These are phyloP conservation scores for Antheraea yamamai DNA, from an alignment of 2,888 invertebrate species.

Conservation along the genomic window DNA sequence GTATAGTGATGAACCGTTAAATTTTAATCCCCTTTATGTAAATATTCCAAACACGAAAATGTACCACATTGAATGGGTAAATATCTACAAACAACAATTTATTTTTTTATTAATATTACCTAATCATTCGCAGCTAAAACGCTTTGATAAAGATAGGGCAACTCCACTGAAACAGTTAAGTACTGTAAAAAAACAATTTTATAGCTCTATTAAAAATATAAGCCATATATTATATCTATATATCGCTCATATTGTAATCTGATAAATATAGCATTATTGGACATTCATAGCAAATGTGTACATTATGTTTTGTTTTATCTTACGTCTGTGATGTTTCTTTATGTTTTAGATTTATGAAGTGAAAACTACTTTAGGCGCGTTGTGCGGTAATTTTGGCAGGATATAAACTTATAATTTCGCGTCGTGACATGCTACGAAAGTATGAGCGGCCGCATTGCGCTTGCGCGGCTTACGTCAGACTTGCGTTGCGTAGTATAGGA, in stretches of 20 bases:
- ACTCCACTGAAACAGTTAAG: neutral
- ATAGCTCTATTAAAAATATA: neutral
- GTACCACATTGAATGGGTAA: neutral
- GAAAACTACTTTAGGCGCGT: no score
- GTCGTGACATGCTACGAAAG: no score
- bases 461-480: no score
- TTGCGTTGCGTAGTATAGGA: no score
- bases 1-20: neutral
- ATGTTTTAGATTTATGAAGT: no score
- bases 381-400: no score
- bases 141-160: neutral
- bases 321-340: no score
- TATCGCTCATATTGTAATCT: neutral
- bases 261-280: neutral
- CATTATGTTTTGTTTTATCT: no score
- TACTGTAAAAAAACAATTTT: neutral
- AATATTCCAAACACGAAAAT: neutral
- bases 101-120: neutral
- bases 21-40: neutral
- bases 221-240: neutral
- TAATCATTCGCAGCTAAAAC: neutral
- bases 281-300: no score
- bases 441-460: no score
- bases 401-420: no score
- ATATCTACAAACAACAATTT: neutral